Conservation (phyloP, 2,888 invertebrate genomes). For the Spisula subtruncata region DNA sequence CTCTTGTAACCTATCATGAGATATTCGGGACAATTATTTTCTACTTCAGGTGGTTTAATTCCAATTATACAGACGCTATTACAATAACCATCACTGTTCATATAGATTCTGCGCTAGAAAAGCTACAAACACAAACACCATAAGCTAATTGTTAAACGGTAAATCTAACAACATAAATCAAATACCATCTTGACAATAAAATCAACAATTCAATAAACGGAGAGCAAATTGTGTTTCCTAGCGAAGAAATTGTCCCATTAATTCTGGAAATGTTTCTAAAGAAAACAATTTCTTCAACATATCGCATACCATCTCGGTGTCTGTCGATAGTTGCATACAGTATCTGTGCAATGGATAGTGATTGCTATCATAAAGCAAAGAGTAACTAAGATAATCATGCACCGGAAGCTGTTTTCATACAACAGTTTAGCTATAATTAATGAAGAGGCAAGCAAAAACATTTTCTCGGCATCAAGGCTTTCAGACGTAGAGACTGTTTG, state of each 20-base stretch:
- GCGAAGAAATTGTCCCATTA: constrained; percentile 12
- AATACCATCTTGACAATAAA: constrained; percentile 3
- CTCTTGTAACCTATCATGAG: too few species aligned
- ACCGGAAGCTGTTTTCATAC: background rate
- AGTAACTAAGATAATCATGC: constrained; percentile 1
- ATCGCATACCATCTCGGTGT: background rate
- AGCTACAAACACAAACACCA: background rate
- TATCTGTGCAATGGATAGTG: background rate
- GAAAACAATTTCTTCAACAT: background rate
- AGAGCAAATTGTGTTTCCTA: constrained; percentile 10
- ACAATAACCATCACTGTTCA: too few species aligned
- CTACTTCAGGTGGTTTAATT: too few species aligned
- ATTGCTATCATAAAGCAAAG: background rate
- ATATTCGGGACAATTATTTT: too few species aligned
- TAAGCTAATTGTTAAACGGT: background rate
- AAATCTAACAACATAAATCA: background rate
- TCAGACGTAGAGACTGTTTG: too few species aligned
- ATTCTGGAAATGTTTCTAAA: constrained; percentile 8
- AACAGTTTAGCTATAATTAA: background rate
- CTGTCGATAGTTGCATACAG: constrained; percentile 6
- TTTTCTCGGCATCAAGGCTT: background rate
- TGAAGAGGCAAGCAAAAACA: background rate
- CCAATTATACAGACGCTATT: too few species aligned
- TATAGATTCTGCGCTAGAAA: too few species aligned
- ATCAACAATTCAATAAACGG: constrained; percentile 11